A percentile compares a stretch with the other conserved stretches of the same genome.
phyloP scores from a whole-genome alignment of 2,797 vertebrate genomes.

The Neostethus bicornis region DNA sequence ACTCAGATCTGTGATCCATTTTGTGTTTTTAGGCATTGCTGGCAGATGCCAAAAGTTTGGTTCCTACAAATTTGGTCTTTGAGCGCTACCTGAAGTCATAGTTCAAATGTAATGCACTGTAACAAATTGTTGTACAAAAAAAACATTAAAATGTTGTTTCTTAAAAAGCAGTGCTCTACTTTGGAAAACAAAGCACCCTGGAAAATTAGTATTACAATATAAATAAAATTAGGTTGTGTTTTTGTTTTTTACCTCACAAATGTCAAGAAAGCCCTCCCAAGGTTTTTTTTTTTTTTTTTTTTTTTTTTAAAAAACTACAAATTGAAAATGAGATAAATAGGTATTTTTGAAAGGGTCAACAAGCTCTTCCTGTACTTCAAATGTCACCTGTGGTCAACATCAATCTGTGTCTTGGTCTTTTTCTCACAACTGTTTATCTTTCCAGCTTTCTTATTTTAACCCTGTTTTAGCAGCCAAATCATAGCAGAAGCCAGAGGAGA shows the following conservation, averaged over 20 bases:
- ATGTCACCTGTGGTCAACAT: conserved; percentile 42
- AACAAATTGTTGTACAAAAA: too few relatives aligned
- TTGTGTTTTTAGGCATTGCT: conserved; percentile 52
- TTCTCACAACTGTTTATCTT: conserved; percentile 55
- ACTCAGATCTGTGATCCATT: conserved; percentile 40
- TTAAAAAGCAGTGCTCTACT: too few relatives aligned
- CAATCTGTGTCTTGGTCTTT: conserved; percentile 19
- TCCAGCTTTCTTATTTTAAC: conserved; percentile 24
- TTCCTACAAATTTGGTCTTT: conserved; percentile 40
- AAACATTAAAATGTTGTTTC: too few relatives aligned
- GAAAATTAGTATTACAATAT: too few relatives aligned
- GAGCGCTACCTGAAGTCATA: conserved; percentile 15
- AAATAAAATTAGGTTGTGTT: too few relatives aligned
- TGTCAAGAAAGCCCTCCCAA: too few relatives aligned
- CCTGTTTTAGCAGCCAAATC: conserved; percentile 38
- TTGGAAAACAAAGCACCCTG: too few relatives aligned
- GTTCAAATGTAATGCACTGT: conserved; percentile 7
- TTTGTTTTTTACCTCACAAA: too few relatives aligned
- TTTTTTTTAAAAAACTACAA: background rate
- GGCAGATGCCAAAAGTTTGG: conserved; percentile 32
- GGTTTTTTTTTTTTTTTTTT: too few relatives aligned
- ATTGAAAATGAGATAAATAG: conserved; percentile 7
- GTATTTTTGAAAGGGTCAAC: conserved; percentile 16
- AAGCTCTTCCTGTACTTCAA: conserved; percentile 24
- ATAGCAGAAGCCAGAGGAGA: conserved; percentile 25